Evolutionary conservation across 2,888 invertebrate species (phyloP), one percentile per base, ranked within the genome.

Genomic region (Ennomos quercinarius): DNA sequence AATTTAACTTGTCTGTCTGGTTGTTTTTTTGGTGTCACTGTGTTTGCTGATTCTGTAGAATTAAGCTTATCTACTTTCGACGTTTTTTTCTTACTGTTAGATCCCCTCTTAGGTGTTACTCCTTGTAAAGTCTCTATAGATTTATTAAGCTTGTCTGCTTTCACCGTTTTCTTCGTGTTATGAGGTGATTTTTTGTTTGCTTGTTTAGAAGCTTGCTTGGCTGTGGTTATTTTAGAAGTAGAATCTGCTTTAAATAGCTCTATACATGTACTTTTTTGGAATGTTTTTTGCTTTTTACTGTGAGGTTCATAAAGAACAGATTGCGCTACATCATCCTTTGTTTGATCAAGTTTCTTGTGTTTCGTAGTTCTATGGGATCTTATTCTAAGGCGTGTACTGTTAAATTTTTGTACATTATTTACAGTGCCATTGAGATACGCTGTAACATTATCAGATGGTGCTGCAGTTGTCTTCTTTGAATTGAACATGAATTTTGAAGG

Each of bases 341-440:
- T 45, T 40, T 38, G 39, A 8, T 51, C 52, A 35, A 49, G 62
- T 60, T 71, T 71, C 41, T 63, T 72, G n/a, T 63, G 61, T 46
- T 66, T 70, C 12, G 63, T 70, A 52, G 49, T 57, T 62, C 63
- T 68, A 43, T 80, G 80, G 12, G 77, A 73, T 57, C 61, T 71
- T 9, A 79, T 45, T 45, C 56, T 70, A 1, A 74, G 53, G 17
- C 58, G 64, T 51, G 64, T 68, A 11, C 52, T 59, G 49, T 70
- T 71, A 11, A 78, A 66, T 56, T 65, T 76, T 39, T 57, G 61
- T 36, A 57, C 54, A 40, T 39, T 71, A 34, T 71, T 61, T n/a
- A 66, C 44, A 2, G 66, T 70, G 38, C 39, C 66, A 39, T 68
- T 70, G 35, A 40, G 11, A 27, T 60, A 50, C 8, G 53, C 44